Evolutionary conservation across 2,113 vertebrate species (phyloP), one percentile per base, ranked within the genome.

Genomic region (Toxotes chatareus): DNA sequence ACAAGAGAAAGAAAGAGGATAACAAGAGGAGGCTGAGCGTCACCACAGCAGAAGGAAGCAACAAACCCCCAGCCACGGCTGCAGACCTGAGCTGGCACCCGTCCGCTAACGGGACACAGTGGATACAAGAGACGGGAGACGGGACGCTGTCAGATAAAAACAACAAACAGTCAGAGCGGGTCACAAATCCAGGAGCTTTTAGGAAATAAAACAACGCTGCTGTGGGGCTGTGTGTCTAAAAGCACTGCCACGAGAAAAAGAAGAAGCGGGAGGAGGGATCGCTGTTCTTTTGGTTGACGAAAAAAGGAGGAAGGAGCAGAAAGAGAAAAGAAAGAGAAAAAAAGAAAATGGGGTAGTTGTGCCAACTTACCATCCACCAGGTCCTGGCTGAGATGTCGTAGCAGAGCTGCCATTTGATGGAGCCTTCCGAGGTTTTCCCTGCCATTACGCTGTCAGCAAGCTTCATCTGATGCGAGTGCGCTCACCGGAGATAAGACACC

Each of bases 361-460:
- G 97, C 96, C 96, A 97, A 97, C 98, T 97, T 95, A 99, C 98
- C 98, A 99, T 99, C 98, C 98, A 99, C 98, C 98, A 99, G 96
- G 98, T 99, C 96, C 98, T 96, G 97, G 98, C 98, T 91, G 98
- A 99, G 98, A 99, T 99, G 97, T 99, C 98, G 97, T 99, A 99
- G 97, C 98, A 99, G 93, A 99, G 98, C 96, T 99, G 98, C 98
- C 98, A 99, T 98, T 99, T 99, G 97, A 99, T 98, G 96, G 98
- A 99, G 91, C 98, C 98, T 94, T 99, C 98, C 94, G 98, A 96
- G 96, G 95, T 96, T 96, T 98, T 99, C 92, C 95, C 97, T 97
- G 98, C 98, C 98, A 99, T 99, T 93, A 95, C 96, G 97, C 97
- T 97, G 97, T 98, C 97, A 97, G 96, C 96, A 96, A 97, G 96